Conservation (phyloP, 2,888 invertebrate genomes). For the Mythimna impura region DNA sequence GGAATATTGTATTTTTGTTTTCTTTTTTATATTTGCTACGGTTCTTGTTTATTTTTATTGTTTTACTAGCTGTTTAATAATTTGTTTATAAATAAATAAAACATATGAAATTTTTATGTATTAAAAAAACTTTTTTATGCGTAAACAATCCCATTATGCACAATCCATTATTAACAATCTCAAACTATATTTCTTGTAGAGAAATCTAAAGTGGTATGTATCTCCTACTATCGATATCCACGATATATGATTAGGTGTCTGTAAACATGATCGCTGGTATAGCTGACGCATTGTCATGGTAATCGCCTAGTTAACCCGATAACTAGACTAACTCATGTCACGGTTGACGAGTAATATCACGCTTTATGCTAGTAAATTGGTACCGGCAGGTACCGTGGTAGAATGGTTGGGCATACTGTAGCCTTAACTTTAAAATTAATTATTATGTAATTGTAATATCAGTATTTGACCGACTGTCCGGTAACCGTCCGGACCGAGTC, state of each 20-base stretch:
- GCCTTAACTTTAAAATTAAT: background rate
- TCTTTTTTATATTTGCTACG: background rate
- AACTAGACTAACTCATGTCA: background rate
- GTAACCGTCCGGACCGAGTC: too few relatives aligned
- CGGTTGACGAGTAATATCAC: background rate
- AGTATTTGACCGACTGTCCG: too few relatives aligned
- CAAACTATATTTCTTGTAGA: background rate
- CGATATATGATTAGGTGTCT: background rate
- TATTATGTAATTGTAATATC: too few relatives aligned
- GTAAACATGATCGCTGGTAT: background rate
- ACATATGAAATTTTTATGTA: too few relatives aligned
- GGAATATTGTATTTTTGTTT: background rate
- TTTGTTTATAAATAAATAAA: background rate
- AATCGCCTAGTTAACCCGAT: background rate
- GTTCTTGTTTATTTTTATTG: background rate
- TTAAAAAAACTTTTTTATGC: background rate
- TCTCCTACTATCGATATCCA: background rate
- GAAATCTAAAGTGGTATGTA: background rate
- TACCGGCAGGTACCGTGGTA: background rate
- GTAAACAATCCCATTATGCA: background rate
- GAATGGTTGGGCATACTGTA: too few relatives aligned
- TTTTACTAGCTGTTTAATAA: too few relatives aligned
- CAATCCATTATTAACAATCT: too few relatives aligned
- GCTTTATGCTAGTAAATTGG: background rate
- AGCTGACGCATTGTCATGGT: background rate